These are phyloP conservation scores for Lithobates pipiens DNA, from an alignment of 2,797 vertebrate species.

Conservation along the genomic window DNA sequence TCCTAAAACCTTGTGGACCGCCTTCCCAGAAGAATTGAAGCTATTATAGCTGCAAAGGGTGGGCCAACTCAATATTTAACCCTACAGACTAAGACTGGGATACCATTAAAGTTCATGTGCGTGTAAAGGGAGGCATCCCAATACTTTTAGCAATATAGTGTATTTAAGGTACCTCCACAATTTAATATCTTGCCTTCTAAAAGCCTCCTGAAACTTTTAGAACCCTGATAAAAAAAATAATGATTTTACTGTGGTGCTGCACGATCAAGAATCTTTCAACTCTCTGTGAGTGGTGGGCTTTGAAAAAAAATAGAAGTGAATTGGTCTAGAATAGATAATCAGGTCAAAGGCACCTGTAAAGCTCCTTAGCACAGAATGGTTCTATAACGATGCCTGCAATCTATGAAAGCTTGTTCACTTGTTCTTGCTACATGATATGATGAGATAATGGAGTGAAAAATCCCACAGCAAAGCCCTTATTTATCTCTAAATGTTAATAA, in stretches of 20 bases:
- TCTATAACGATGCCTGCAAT: neutral
- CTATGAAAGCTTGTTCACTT: neutral
- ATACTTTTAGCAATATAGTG: too few species aligned
- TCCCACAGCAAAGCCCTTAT: neutral
- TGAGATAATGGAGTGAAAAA: neutral
- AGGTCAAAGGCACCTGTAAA: neutral
- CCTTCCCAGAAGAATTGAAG: too few species aligned
- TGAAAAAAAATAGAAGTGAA: neutral
- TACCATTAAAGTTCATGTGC: too few species aligned
- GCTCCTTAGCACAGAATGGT: neutral
- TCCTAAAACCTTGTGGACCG: too few species aligned
- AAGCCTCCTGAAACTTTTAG: too few species aligned
- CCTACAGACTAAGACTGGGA: too few species aligned
- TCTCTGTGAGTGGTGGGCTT: neutral
- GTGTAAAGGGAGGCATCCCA: too few species aligned
- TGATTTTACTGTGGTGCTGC: neutral
- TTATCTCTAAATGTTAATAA: neutral
- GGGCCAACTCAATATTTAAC: too few species aligned
- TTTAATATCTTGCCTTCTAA: too few species aligned
- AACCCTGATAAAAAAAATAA: neutral
- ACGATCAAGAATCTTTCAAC: neutral
- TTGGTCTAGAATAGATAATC: neutral
- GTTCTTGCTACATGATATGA: neutral
- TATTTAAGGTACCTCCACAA: too few species aligned
- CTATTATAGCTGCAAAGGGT: too few species aligned